Conservation (phyloP, 2,888 invertebrate species). For the Petrolisthes manimaculis region DNA sequence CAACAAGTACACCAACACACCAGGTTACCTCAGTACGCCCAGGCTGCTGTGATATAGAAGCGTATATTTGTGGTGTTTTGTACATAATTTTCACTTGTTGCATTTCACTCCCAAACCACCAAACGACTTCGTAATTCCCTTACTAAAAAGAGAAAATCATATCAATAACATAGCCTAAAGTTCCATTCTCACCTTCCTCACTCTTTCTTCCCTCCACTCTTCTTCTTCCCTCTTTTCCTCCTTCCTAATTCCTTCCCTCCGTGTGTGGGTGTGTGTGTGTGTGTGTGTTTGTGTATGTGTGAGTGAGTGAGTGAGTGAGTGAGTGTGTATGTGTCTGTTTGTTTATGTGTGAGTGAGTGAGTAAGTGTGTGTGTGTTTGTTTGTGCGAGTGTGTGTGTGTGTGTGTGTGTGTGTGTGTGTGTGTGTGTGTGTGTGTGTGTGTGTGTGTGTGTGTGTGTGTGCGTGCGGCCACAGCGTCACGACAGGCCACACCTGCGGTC, state of each 20-base stretch:
- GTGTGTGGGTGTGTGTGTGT: neutral
- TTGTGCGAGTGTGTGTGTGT: neutral
- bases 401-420: conserved; percentile 7
- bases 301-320: neutral
- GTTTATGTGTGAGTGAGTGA: neutral
- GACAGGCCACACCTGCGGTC: neutral
- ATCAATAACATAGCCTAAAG: too few relatives aligned
- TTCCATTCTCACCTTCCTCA: neutral
- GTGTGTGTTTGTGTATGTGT: too few relatives aligned
- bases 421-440: conserved; percentile 1
- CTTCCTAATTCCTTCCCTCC: neutral
- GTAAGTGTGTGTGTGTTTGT: too few relatives aligned
- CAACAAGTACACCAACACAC: too few relatives aligned
- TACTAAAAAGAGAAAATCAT: too few relatives aligned
- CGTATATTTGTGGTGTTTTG: too few relatives aligned
- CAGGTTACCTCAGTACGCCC: too few relatives aligned
- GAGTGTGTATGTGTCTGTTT: neutral
- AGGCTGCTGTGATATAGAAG: too few relatives aligned
- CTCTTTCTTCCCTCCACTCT: neutral
- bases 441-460: conserved; percentile 7
- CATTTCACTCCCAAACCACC: too few relatives aligned
- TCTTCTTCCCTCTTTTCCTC: neutral
- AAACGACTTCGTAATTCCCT: too few relatives aligned
- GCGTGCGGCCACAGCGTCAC: neutral
- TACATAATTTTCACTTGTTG: too few relatives aligned